Evolutionary conservation across 2,113 vertebrate species (phyloP), one percentile per base, ranked within the genome.

Genomic region (Notiomystis cincta): DNA sequence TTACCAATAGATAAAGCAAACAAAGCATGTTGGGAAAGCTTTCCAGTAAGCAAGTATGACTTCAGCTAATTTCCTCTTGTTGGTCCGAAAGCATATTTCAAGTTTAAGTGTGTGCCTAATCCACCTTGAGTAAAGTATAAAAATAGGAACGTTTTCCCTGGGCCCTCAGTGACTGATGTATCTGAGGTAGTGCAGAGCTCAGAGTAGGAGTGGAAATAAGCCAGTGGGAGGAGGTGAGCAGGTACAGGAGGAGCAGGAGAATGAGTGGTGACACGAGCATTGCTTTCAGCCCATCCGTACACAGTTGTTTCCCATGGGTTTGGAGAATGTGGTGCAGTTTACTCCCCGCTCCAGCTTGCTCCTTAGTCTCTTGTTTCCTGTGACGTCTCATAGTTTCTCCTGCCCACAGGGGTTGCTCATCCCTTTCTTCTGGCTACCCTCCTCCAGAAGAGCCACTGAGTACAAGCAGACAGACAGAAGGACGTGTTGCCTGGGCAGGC

Each of bases 401-500:
- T 51, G 17, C 22, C 22, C 35, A 1, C 9, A 30, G 42, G 8
- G 6, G 33, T 50, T 62, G 56, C 73, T 75, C 1, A 3, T 40
- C 30, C 51, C n/a, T 72, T 73, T 56, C 58, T 78, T 45, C 60
- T 64, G 62, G 31, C 45, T 40, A 40, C 19, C 4, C 19, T 23
- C 7, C 20, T 21, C 1, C 5, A 27, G 40, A 31, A 85, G 44
- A 48, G 56, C 19, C 37, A 2, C 53, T 7, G 20, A 4, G 48
- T 38, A 6, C 48, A 5, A 5, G 7, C n/a, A 27, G 38, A 22
- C 1, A 0, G 76, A 37, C 61, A 45, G 50, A 17, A 14, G n/a
- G 62, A 72, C 0, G 0, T 0, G 69, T 7, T 44, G 58, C 42
- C 35, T 11, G 44, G 17, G 16, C 14, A 2, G 48, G 24, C 37